Base-by-base conservation (phyloP, 2,797 vertebrate genomes). In the Valencia hispanica region DNA sequence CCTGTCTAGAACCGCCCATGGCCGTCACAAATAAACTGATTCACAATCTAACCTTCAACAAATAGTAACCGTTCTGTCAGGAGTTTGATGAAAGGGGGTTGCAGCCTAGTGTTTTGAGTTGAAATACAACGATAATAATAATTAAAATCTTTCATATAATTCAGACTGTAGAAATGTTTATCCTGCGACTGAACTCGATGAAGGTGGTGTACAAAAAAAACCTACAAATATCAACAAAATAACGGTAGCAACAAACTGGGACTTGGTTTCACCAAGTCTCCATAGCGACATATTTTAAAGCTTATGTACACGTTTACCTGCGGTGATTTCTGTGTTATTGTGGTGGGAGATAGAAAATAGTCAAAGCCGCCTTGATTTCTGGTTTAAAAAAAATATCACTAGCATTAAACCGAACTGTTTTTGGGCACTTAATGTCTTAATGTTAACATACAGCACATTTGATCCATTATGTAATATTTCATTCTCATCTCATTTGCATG, bases 401-500 rank as follows among this genome's bases (percentile, higher is more conserved):
- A 68, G 61, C 53, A 81, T 79, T 32, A 51, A 89, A 86, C 76
- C 80, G 74, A 86, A 53, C 73, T 77, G 77, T 77, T 70, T 78
- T 86, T 87, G 80, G 86, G 84, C 84, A 84, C 74, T 83, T 86
- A n/a, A n/a, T n/a, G n/a, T n/a, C n/a, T 86, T 84, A 79, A 86
- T 50, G 34, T 59, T 17, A 32, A 53, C 36, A 57, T 77, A 63
- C 17, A 25, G 36, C 74, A 61, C 68, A 57, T 90, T 92, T 92
- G 88, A 90, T 92, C 90, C 87, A 85, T 93, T 84, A 45, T 80
- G 76, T 72, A 20, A 79, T 85, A 85, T 88, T 93, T 91, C 84
- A 87, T 76, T 78, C 85, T 57, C 47, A 69, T 86, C 84, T 85
- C n/a, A 82, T 85, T 79, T 71, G 94, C 95, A 95, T 94, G 93